Evolutionary conservation across 2,888 invertebrate species (phyloP).

Genomic region (Icerya purchasi): DNA sequence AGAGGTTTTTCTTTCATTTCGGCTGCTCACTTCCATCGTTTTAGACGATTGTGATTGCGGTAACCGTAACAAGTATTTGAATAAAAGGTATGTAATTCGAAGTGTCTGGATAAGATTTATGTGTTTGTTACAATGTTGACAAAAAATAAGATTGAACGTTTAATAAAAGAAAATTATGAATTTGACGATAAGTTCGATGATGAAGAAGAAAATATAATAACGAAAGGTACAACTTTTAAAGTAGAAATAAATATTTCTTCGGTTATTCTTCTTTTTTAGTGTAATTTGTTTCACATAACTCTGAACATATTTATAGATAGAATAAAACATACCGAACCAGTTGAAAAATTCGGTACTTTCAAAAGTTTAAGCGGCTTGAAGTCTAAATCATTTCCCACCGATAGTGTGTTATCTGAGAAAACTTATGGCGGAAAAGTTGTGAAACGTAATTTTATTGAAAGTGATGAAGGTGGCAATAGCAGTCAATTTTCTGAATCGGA

Average conservation of each 20-base stretch:
- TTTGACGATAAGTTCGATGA: background rate
- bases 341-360: background rate
- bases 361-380: background rate
- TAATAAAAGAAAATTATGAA: background rate
- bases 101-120: no score
- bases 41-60: no score
- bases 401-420: background rate
- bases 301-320: background rate
- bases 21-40: no score
- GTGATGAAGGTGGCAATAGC: slow-evolving; percentile 10
- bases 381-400: slow-evolving; percentile 1
- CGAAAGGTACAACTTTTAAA: background rate
- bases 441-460: slow-evolving; percentile 1
- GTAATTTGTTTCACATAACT: background rate
- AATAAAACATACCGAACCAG: background rate
- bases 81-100: no score
- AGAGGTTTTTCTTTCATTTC: no score
- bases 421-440: slow-evolving; percentile 3
- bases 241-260: no score
- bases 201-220: background rate
- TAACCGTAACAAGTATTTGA: no score
- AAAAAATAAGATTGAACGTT: no score
- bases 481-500: slow-evolving; percentile 2
- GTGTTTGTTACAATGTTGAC: no score
- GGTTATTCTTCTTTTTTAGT: background rate